A percentile compares a stretch with the other conserved stretches of the same genome.
phyloP scores from a whole-genome alignment of 2,797 vertebrate species.

The Dallia pectoralis region DNA sequence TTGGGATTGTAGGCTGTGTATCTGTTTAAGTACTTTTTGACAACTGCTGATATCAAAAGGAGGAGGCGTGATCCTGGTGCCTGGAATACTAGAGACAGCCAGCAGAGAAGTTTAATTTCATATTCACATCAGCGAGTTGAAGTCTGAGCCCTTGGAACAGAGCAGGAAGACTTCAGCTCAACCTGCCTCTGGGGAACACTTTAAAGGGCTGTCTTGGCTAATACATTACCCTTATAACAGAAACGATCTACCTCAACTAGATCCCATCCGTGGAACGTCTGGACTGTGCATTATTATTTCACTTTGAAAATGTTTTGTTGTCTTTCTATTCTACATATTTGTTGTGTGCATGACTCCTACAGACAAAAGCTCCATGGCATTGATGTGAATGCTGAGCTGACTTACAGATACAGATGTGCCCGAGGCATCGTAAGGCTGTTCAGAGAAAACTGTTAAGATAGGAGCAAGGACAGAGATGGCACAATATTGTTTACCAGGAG shows the following conservation, averaged over 20 bases:
- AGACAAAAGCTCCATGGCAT: background rate
- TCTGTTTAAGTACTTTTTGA: too few species aligned
- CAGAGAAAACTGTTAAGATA: background rate
- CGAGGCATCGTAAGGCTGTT: background rate
- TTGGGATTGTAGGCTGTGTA: too few species aligned
- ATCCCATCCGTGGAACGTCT: background rate
- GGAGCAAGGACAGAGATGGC: background rate
- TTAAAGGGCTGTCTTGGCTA: background rate
- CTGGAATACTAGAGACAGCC: background rate
- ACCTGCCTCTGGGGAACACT: background rate
- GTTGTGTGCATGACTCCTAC: background rate
- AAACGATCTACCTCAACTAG: background rate
- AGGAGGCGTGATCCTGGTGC: background rate
- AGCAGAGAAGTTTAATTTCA: constrained; percentile 1
- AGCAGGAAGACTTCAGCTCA: background rate
- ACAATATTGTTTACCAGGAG: background rate
- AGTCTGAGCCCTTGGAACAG: background rate
- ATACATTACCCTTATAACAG: background rate
- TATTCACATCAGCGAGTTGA: constrained; percentile 3
- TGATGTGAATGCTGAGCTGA: background rate
- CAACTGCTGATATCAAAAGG: too few species aligned
- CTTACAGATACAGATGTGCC: background rate
- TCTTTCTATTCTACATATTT: background rate
- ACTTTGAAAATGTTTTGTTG: background rate
- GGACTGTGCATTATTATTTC: background rate